A percentile compares a stretch with the other conserved stretches of the same genome.
phyloP scores from a whole-genome alignment of 2,888 invertebrate genomes.

The Imbricaverruca yamaguchii region DNA sequence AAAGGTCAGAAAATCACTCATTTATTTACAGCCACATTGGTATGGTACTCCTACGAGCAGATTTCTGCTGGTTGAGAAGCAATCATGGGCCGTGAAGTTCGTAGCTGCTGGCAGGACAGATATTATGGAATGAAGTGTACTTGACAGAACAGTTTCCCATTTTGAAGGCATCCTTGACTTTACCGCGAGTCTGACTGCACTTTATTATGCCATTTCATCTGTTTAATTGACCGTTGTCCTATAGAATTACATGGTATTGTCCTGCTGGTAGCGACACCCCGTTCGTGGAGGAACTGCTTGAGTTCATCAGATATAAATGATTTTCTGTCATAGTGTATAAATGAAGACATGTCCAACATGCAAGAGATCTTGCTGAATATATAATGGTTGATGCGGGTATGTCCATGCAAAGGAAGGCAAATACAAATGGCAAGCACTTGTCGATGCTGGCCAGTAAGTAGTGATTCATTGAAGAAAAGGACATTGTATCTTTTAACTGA shows the following conservation, averaged over 20 bases:
- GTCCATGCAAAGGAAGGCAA: too few species aligned
- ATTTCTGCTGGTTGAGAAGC: too few species aligned
- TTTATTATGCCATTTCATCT: constrained; percentile 32
- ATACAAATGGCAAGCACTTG: too few species aligned
- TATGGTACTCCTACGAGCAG: too few species aligned
- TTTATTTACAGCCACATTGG: too few species aligned
- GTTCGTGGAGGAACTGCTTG: constrained; percentile 25
- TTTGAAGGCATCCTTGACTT: constrained; percentile 23
- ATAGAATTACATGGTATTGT: constrained; percentile 31
- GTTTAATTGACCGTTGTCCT: constrained; percentile 31
- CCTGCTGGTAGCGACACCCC: constrained; percentile 31
- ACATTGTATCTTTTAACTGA: constrained; percentile 26
- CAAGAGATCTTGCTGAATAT: constrained; percentile 28
- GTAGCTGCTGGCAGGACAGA: constrained; percentile 28
- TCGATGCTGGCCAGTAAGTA: constrained; percentile 26
- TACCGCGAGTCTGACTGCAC: constrained; percentile 27
- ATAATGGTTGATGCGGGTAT: too few species aligned
- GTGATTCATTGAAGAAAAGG: constrained; percentile 33
- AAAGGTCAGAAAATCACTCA: too few species aligned
- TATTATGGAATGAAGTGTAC: constrained; percentile 31
- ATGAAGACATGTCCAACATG: constrained; percentile 30
- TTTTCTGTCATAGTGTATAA: constrained; percentile 33
- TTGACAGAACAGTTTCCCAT: constrained; percentile 28
- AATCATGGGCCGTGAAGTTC: constrained; percentile 24
- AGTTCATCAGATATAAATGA: constrained; percentile 33